A percentile compares a stretch with the other conserved stretches of the same genome.
These are phyloP conservation scores for Melanogrammus aeglefinus DNA, from an alignment of 2,797 vertebrate species.

Conservation along the genomic window DNA sequence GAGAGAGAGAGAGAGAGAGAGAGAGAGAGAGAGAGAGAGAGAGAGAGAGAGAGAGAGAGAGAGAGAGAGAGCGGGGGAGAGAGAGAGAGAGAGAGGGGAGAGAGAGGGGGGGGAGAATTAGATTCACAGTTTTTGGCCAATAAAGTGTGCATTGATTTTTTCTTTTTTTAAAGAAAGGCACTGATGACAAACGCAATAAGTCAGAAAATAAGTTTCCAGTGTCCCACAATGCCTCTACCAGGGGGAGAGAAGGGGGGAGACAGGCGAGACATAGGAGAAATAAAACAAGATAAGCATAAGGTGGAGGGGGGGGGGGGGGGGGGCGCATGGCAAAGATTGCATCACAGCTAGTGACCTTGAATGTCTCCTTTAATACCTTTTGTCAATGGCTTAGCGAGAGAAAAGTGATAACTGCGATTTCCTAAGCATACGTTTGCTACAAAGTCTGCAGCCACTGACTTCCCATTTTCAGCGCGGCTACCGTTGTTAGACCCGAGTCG, in stretches of 20 bases:
- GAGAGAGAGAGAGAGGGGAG: too few species aligned
- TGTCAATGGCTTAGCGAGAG: neutral
- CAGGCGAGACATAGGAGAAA: neutral
- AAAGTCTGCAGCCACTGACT: neutral
- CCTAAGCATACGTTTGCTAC: neutral
- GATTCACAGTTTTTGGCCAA: constrained; percentile 4
- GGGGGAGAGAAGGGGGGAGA: neutral
- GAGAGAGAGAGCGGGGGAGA: constrained; percentile 11
- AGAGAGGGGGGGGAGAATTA: neutral
- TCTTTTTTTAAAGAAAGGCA: neutral
- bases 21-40: neutral
- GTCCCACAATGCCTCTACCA: neutral
- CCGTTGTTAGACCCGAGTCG: constrained; percentile 26
- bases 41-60: neutral
- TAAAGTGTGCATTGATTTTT: neutral
- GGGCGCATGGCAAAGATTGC: neutral
- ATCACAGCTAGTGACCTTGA: neutral
- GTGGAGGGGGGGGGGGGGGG: neutral
- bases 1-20: neutral
- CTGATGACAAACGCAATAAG: too few species aligned
- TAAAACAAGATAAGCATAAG: neutral
- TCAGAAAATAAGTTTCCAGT: neutral
- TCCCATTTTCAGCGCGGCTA: constrained; percentile 7
- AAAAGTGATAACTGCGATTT: neutral
- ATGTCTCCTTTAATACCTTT: neutral